phyloP scores from a whole-genome alignment of 2,888 invertebrate species.

The Pyrochroa serraticornis region DNA sequence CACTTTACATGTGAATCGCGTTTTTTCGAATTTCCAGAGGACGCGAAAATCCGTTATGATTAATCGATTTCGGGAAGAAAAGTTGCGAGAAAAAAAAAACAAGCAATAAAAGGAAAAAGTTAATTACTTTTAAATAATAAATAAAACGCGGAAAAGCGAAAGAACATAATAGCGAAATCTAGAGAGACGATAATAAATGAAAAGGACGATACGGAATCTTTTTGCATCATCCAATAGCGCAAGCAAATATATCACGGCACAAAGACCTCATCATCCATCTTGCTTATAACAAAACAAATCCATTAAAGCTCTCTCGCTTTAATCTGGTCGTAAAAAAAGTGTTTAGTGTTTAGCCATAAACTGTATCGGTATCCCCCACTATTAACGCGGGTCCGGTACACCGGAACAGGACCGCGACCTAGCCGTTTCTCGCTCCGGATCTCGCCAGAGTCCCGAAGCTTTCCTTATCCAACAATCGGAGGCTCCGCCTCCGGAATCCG shows the following conservation, averaged over 20 bases:
- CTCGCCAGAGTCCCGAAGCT: slow-evolving; percentile 16
- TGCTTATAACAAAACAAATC: slow-evolving; percentile 53
- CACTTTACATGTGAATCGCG: slow-evolving; percentile 13
- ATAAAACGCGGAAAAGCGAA: slow-evolving; percentile 30
- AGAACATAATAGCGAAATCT: slow-evolving; percentile 33
- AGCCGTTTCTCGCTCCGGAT: slow-evolving; percentile 29
- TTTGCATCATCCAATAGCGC: slow-evolving; percentile 46
- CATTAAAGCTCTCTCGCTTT: slow-evolving; percentile 53
- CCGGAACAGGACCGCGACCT: slow-evolving; percentile 36
- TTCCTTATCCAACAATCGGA: slow-evolving; percentile 8
- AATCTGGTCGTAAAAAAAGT: slow-evolving; percentile 56
- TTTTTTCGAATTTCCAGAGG: neutral
- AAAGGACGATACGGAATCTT: slow-evolving; percentile 44
- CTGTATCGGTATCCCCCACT: slow-evolving; percentile 56
- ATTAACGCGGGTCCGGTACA: slow-evolving; percentile 50
- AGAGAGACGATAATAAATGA: slow-evolving; percentile 41
- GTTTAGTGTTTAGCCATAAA: slow-evolving; percentile 58
- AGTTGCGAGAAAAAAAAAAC: slow-evolving; percentile 1
- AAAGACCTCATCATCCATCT: slow-evolving; percentile 45
- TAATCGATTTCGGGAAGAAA: too few species aligned
- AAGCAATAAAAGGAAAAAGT: slow-evolving; percentile 7
- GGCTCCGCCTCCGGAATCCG: slow-evolving; percentile 32
- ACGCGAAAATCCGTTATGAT: too few species aligned
- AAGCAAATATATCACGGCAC: slow-evolving; percentile 48
- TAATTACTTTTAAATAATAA: slow-evolving; percentile 42